A percentile compares a stretch with the other conserved stretches of the same genome.
These are phyloP conservation scores for Bombus polaris DNA, from an alignment of 1,140 invertebrate genomes.

Conservation along the genomic window DNA sequence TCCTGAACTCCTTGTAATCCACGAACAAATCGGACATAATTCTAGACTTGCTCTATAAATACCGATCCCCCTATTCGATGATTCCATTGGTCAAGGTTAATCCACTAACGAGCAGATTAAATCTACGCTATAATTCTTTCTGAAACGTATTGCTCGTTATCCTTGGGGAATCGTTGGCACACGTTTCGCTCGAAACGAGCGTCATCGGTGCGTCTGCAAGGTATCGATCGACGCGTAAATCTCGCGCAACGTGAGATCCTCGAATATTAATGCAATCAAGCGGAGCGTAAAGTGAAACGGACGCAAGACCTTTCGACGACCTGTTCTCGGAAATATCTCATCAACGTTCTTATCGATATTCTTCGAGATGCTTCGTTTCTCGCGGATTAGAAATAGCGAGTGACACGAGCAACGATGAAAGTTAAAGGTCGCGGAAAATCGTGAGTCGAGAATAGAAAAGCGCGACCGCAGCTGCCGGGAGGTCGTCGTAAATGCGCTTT, in stretches of 20 bases:
- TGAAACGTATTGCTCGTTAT: not conserved
- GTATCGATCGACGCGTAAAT: conserved; percentile 30
- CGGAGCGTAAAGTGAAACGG: not conserved
- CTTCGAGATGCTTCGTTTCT: not conserved
- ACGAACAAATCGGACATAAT: no score
- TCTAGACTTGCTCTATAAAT: not conserved
- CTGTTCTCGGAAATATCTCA: not conserved
- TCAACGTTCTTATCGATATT: not conserved
- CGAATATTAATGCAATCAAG: conserved; percentile 30
- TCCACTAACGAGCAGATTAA: not conserved
- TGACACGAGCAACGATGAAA: not conserved
- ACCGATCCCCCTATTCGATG: not conserved
- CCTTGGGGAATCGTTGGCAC: not conserved
- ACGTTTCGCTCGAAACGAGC: not conserved
- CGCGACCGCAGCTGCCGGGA: conserved; percentile 10
- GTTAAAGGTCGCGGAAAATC: conserved; percentile 39
- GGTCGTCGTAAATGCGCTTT: conserved; percentile 66
- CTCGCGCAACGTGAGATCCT: not conserved
- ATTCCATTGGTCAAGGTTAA: not conserved
- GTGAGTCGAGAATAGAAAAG: conserved; percentile 51
- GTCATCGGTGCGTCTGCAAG: not conserved
- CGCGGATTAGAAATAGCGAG: no score
- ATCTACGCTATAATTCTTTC: conserved; percentile 1
- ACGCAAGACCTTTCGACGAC: not conserved
- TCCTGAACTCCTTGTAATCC: not conserved